Evolutionary conservation across 2,113 vertebrate genomes (phyloP), one percentile per base, ranked within the genome.

Genomic region (Puntigrus tetrazona): DNA sequence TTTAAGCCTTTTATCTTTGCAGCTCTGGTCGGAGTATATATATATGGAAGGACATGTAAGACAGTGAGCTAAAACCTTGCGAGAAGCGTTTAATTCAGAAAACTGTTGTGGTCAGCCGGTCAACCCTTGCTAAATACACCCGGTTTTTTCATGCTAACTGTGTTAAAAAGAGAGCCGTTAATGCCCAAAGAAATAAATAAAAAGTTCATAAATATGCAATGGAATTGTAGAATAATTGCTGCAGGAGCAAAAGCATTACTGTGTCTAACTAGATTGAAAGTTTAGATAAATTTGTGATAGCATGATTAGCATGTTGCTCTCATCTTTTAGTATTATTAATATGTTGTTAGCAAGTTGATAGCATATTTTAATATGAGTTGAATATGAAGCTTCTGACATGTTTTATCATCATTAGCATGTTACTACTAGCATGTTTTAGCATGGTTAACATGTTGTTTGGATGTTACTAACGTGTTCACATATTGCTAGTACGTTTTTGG

Each of bases 1-100:
- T 92, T 92, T 93, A 93, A 88, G 88, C 89, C 57, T 86, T 92
- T 92, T 93, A 91, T 94, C 89, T 88, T 86, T 88, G 87, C 83
- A 75, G 78, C 82, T 83, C 82, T 88, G 78, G 74, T 81, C 50
- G 86, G 87, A 83, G 80, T 65, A 88, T 87, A 80, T 65, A 88
- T 87, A 90, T 89, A 86, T 88, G 87, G 84, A 79, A 87, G 88
- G 89, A 93, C 90, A 88, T 59, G 18, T 50, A 78, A 69, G 85
- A 86, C 86, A 88, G 79, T 84, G 47, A 52, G 16, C 61, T 52
- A 78, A 36, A 79, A 36, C 67, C 20, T 9, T 11, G 9, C 7
- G 14, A 75, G 61, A 45, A 80, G 27, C 10, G 0, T 59, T 50
- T 67, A 57, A 80, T 84, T 83, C 83, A 88, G 84, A 70, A 2